Base-by-base conservation (phyloP, 2,113 vertebrate genomes). In the Spilogale gracilis region DNA sequence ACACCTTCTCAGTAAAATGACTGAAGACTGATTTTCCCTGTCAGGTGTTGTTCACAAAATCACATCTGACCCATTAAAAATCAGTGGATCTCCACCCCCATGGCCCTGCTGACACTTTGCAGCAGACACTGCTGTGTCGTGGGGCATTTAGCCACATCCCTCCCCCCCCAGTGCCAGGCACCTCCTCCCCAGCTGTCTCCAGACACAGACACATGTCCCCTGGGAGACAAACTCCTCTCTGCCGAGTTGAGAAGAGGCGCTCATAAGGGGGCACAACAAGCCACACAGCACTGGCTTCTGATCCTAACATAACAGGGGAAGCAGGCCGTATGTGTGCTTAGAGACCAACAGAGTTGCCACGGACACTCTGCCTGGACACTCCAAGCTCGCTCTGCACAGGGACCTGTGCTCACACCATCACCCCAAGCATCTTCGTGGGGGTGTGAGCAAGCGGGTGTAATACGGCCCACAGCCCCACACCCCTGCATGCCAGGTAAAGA, bases 391-490 rank as follows among this genome's bases (percentile, higher is more conserved):
- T 81, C 3, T 52, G 83, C 27, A 54, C 71, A 58, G 76, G 91
- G 50, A 7, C 6, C 1, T 48, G 14, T 18, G 21, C 23, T 16
- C 9, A 11, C 2, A 1, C 13, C 0, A 0, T 3, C 58, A 0
- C 1, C 3, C 16, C 10, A 38, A 0, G 21, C 27, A 4, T 9
- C 27, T 17, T 71, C 43, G 0, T 0, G 1, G 32, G n/a, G 16
- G 23, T 1, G 4, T 23, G 21, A 5, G 23, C 12, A 20, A 6
- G 0, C 7, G 54, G 27, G 50, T 4, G 50, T 2, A 6, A 5
- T n/a, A 1, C 17, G 4, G 38, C 2, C 0, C 14, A 0, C 0
- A 2, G 8, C 25, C 6, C 43, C 0, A 0, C 2, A 2, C 3
- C 1, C 32, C 6, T 1, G 0, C 9, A 17, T 0, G 8, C 45